phyloP scores from a whole-genome alignment of 2,113 vertebrate species.

The Dromaius novaehollandiae region DNA sequence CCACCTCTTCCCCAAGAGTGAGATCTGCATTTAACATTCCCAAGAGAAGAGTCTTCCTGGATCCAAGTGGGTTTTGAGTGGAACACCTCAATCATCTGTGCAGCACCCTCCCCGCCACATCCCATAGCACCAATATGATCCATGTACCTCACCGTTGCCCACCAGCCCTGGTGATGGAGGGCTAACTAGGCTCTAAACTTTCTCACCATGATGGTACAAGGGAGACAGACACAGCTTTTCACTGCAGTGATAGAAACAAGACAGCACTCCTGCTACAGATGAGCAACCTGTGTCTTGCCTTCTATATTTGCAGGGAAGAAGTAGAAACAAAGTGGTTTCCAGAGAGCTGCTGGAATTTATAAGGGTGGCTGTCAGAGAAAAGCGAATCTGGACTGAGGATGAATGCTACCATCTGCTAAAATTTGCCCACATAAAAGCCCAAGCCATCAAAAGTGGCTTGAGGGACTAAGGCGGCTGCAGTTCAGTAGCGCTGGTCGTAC shows the following conservation, averaged over 20 bases:
- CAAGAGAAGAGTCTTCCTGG: not conserved
- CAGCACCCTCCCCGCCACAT: not conserved
- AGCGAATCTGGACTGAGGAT: not conserved
- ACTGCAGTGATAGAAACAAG: not conserved
- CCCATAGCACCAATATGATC: not conserved
- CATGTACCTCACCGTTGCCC: not conserved
- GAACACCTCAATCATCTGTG: not conserved
- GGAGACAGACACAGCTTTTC: not conserved
- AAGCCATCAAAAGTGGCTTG: not conserved
- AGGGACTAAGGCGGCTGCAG: not conserved
- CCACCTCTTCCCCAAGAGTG: not conserved
- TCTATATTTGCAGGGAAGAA: not conserved
- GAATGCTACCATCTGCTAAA: not conserved
- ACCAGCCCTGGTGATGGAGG: not conserved
- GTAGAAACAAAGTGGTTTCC: not conserved
- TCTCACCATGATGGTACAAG: not conserved
- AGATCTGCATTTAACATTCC: too few relatives aligned
- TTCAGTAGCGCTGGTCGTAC: not conserved
- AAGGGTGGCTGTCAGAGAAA: not conserved
- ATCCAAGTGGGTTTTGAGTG: not conserved
- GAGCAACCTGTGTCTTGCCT: not conserved
- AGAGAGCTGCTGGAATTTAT: not conserved
- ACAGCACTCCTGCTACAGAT: not conserved
- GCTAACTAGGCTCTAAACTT: not conserved
- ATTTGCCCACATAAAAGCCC: not conserved